Evolutionary conservation across 2,888 invertebrate species (phyloP), one percentile per base, ranked within the genome.

Genomic region (Hecatera dysodea): DNA sequence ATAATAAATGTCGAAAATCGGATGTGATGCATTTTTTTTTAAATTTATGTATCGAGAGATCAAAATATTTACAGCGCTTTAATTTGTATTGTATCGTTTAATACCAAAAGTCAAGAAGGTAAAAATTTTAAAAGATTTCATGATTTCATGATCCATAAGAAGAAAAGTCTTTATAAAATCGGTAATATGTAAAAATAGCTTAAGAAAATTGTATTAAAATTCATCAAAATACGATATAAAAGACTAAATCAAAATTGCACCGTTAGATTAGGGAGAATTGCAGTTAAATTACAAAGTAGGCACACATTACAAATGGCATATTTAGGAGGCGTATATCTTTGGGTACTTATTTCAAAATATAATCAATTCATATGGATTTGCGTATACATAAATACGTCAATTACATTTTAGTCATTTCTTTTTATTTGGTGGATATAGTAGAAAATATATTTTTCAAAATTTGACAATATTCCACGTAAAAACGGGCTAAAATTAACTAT

Each of bases 171-270:
- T 42, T 67, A 53, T 39, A 70, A 79, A 80, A 46, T 44, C 17
- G 64, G 42, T 62, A 36, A 44, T 39, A 65, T 50, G 48, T 67
- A 60, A 67, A 80, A 62, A 59, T 62, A 44, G 61, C 56, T 33
- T 81, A 70, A 22, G 52, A 80, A 66, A 76, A 48, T 53, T 71
- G 65, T 62, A 44, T 73, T 36, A 70, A 75, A 48, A 70, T 80
- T 64, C 55, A 80, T 78, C 64, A 74, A 80, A 80, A 81, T 71
- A 78, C 53, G 52, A 55, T 69, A 68, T 61, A 69, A 67, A 66
- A 74, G 67, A 75, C 60, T 76, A 71, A 83, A 64, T 65, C 42
- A 73, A 85, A 84, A 85, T 86, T 86, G 85, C 83, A 85, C 85
- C 75, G 72, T 78, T 72, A 65, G 46, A 61, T 70, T 44, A 60